These are phyloP conservation scores for Brachionus plicatilis DNA, from an alignment of 1,140 invertebrate species.

Conservation along the genomic window DNA sequence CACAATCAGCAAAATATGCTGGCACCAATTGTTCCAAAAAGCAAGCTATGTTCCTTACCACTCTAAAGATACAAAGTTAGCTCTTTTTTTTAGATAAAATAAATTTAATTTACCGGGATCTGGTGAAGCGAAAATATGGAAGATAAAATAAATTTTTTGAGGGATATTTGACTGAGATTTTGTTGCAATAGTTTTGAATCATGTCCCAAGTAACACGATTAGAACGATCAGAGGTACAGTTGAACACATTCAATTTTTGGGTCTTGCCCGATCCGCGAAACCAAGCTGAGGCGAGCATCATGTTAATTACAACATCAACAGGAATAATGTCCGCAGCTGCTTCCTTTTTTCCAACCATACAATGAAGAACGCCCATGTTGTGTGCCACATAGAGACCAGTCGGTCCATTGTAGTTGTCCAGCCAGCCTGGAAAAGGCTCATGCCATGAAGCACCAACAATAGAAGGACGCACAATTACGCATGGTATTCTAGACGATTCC, in stretches of 20 bases:
- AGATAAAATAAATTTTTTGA: constrained; percentile 48
- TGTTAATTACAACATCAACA: constrained; percentile 83
- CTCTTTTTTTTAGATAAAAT: neutral
- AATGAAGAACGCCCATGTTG: constrained; percentile 72
- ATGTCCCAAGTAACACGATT: constrained; percentile 41
- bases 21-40: constrained; percentile 51
- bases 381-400: constrained; percentile 46
- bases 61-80: neutral
- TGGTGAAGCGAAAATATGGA: constrained; percentile 51
- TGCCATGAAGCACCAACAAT: constrained; percentile 84
- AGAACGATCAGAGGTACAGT: constrained; percentile 41
- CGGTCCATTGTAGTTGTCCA: constrained; percentile 54
- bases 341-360: constrained; percentile 68
- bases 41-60: neutral
- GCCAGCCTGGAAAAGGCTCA: constrained; percentile 67
- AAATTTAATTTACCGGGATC: constrained; percentile 45
- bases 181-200: constrained; percentile 14
- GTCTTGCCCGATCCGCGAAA: constrained; percentile 63
- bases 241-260: constrained; percentile 37
- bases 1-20: constrained; percentile 52
- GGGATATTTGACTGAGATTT: constrained; percentile 50
- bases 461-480: constrained; percentile 75
- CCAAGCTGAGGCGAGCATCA: constrained; percentile 73
- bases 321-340: constrained; percentile 86
- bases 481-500: constrained; percentile 66